A percentile compares a stretch with the other conserved stretches of the same genome.
phyloP scores from a whole-genome alignment of 2,888 invertebrate genomes.

The Tenthredo amoena region DNA sequence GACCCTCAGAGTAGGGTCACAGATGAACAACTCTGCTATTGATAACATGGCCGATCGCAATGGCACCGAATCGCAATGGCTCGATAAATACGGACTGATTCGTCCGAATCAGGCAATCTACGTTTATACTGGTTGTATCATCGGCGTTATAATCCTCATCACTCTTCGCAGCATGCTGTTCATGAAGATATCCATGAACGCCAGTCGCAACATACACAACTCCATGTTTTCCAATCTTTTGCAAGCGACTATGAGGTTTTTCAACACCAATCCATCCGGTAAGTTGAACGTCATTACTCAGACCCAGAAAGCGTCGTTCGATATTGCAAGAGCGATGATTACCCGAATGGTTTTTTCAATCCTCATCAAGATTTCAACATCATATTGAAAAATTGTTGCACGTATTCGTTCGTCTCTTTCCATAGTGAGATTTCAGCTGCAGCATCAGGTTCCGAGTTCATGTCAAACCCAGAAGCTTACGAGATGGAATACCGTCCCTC shows the following conservation, averaged over 20 bases:
- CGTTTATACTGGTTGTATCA: slow-evolving; percentile 74
- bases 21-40: not conserved
- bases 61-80: not conserved
- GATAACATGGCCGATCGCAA: not conserved
- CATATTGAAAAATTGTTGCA: not conserved
- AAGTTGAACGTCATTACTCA: slow-evolving; percentile 52
- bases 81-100: slow-evolving; percentile 65
- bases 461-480: too few species aligned
- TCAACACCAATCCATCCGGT: slow-evolving; percentile 92
- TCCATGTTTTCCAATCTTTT: slow-evolving; percentile 91
- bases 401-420: too few species aligned
- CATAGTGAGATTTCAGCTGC: too few species aligned
- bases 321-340: not conserved
- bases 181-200: slow-evolving; percentile 87
- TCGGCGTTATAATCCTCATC: slow-evolving; percentile 75
- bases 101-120: slow-evolving; percentile 69
- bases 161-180: slow-evolving; percentile 82
- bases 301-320: not conserved
- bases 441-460: too few species aligned
- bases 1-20: slow-evolving; percentile 41
- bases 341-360: not conserved
- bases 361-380: not conserved
- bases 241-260: slow-evolving; percentile 90
- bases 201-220: slow-evolving; percentile 89
- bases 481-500: too few species aligned